Evolutionary conservation across 2,888 invertebrate genomes (phyloP).

Genomic region (Orthosia cruda): DNA sequence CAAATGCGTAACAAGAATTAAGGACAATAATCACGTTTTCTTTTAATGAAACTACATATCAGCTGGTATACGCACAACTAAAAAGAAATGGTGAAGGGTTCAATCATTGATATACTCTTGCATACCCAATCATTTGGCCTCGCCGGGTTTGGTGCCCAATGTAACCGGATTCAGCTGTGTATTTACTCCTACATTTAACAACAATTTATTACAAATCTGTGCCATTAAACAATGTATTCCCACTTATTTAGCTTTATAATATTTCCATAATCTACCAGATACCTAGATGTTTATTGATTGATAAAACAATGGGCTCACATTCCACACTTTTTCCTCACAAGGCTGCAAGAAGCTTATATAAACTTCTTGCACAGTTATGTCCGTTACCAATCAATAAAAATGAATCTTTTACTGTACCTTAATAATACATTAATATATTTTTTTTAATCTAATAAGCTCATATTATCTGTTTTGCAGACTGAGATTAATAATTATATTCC

Average conservation of each 20-base stretch:
- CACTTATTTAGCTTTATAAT: constrained; percentile 60
- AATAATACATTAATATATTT: constrained; percentile 23
- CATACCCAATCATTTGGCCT: constrained; percentile 1
- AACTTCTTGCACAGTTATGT: background rate
- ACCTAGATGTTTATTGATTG: constrained; percentile 28
- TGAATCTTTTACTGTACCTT: background rate
- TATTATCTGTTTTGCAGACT: background rate
- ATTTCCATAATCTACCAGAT: constrained; percentile 44
- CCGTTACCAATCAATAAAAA: constrained; percentile 26
- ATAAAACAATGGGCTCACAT: background rate
- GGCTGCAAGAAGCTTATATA: background rate
- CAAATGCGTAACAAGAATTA: constrained; percentile 29
- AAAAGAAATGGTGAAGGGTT: background rate
- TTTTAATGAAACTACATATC: background rate
- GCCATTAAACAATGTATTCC: constrained; percentile 52
- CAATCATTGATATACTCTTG: constrained; percentile 3
- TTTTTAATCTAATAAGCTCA: constrained; percentile 28
- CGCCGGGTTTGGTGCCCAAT: no score
- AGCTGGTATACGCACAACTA: no score
- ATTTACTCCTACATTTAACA: constrained; percentile 12
- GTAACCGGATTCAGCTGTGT: no score
- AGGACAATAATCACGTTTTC: constrained; percentile 9
- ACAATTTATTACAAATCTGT: constrained; percentile 37
- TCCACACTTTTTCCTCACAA: background rate
- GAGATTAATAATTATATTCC: constrained; percentile 37